Evolutionary conservation across 2,797 vertebrate genomes (phyloP).

Genomic region (Hyperoplus immaculatus): DNA sequence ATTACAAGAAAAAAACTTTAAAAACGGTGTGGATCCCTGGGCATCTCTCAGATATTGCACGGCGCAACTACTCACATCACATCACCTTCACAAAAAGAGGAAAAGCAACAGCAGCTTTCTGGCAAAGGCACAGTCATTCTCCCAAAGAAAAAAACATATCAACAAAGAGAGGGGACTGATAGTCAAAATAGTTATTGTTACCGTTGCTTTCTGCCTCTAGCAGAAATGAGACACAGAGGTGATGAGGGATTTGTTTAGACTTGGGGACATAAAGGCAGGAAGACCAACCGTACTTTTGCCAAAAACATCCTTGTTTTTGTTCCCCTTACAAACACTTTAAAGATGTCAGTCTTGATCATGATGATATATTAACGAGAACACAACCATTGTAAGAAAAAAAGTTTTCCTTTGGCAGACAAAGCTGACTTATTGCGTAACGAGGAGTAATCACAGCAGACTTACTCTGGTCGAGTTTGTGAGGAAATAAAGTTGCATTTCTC

Average conservation of each 20-base stretch:
- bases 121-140: constrained; percentile 78
- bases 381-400: constrained; percentile 72
- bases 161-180: constrained; percentile 33
- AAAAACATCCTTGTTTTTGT: constrained; percentile 72
- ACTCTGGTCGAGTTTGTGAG: constrained; percentile 35
- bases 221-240: constrained; percentile 53
- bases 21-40: constrained; percentile 61
- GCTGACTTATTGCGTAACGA: constrained; percentile 40
- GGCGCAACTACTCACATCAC: constrained; percentile 63
- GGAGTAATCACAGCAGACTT: constrained; percentile 41
- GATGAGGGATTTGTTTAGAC: constrained; percentile 51
- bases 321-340: constrained; percentile 61
- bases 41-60: constrained; percentile 76
- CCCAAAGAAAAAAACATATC: constrained; percentile 15
- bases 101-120: constrained; percentile 78
- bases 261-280: constrained; percentile 56
- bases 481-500: constrained; percentile 52
- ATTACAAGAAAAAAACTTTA: too few relatives aligned
- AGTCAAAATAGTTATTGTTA: constrained; percentile 51
- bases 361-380: constrained; percentile 51
- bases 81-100: constrained; percentile 65
- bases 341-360: constrained; percentile 64
- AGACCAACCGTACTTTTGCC: constrained; percentile 81
- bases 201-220: constrained; percentile 69
- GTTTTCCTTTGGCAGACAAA: constrained; percentile 54